Percentiles rank a stretch among this genome's conserved stretches.
Evolutionary conservation across 2,888 invertebrate species (phyloP).

Genomic region (Melolontha melolontha): DNA sequence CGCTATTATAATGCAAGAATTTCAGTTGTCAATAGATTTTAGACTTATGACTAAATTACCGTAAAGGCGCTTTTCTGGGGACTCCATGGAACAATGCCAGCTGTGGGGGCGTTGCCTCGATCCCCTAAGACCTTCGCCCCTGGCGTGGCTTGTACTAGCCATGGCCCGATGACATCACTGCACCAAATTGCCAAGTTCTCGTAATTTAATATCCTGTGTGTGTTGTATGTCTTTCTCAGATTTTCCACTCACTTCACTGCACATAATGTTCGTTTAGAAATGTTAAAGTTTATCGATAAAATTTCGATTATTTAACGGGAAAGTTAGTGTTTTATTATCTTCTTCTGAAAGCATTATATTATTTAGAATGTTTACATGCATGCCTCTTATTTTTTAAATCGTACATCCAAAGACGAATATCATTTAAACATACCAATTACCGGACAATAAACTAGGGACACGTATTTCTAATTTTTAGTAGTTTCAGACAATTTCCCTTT

Average conservation of each 20-base stretch:
- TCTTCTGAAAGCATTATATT: neutral
- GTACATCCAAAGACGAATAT: too few relatives aligned
- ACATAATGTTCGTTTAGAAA: slow-evolving; percentile 17
- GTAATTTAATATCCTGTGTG: slow-evolving; percentile 35
- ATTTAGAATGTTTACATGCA: too few relatives aligned
- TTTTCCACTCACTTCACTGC: slow-evolving; percentile 32
- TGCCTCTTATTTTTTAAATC: too few relatives aligned
- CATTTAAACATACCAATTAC: too few relatives aligned
- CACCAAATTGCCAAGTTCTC: slow-evolving; percentile 47
- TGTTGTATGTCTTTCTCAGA: slow-evolving; percentile 25
- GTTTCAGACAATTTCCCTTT: too few relatives aligned
- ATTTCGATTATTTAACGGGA: slow-evolving; percentile 1
- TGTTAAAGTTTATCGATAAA: slow-evolving; percentile 16
- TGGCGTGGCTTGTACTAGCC: slow-evolving; percentile 48
- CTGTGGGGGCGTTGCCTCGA: slow-evolving; percentile 61
- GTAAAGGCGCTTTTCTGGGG: slow-evolving; percentile 45
- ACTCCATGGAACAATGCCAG: slow-evolving; percentile 61
- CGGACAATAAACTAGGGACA: too few relatives aligned
- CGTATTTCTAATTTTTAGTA: too few relatives aligned
- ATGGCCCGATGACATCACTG: slow-evolving; percentile 47
- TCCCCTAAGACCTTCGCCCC: slow-evolving; percentile 52
- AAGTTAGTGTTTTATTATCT: neutral
- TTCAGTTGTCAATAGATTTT: slow-evolving; percentile 8
- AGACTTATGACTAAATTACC: slow-evolving; percentile 45
- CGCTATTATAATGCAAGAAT: slow-evolving; percentile 12